Evolutionary conservation across 2,797 vertebrate species (phyloP), one percentile per base, ranked within the genome.

Genomic region (Momotus momota): DNA sequence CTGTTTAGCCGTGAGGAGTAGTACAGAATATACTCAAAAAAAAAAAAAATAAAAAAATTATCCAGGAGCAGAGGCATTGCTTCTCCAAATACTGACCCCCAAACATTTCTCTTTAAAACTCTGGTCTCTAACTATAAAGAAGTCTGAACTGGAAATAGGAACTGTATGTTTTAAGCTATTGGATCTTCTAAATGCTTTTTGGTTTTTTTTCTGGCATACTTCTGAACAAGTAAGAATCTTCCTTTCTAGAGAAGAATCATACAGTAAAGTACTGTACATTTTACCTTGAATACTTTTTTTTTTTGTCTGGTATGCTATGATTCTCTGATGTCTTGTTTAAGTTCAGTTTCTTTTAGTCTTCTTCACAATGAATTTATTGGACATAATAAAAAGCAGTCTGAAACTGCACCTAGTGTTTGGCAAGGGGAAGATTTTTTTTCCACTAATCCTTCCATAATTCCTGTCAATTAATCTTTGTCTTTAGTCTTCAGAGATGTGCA

Each of bases 51-150:
- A 35, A 35, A 7, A 35, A 35, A 86, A 7, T 40, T 40, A 92
- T 17, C n/a, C 73, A 78, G 40, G 18, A 80, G 20, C 45, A 82
- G 51, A 91, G 35, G 35, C 43, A 82, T 52, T 0, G 0, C 25
- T 85, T 86, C 57, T 93, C 75, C 73, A 93, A 92, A 93, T 74
- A 94, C 22, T 83, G 61, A 78, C 60, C 20, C 25, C 31, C 31
- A 71, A 80, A 74, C 21, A 49, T 61, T 86, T 91, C 1, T 25
- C n/a, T 71, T 43, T 69, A 45, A 57, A 82, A 16, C 31, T 57
- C n/a, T 80, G 26, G 8, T 88, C 54, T 85, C 38, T 54, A 81
- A 41, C 54, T 58, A 4, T 57, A 51, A 71, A 13, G 43, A 64
- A 89, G 17, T n/a, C 25, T n/a, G 79, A 77, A 73, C 27, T 62